Percentiles rank a stretch among this genome's conserved stretches.
phyloP scores from a whole-genome alignment of 2,113 vertebrate species.

The Erythrocebus patas region DNA sequence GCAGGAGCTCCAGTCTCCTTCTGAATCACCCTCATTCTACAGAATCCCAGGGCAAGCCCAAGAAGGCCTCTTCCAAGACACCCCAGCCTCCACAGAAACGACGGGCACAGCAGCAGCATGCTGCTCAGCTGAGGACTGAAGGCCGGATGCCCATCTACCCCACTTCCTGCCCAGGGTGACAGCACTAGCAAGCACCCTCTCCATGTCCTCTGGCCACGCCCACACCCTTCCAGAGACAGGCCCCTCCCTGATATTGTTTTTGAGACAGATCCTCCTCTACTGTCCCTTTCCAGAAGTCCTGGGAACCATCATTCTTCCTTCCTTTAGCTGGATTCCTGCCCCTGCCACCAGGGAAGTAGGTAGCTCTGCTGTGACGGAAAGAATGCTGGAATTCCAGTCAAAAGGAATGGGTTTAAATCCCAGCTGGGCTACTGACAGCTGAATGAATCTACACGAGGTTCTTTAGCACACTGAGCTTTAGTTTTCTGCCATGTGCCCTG shows the following conservation, averaged over 20 bases:
- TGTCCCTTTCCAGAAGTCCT: background rate
- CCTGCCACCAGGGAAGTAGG: background rate
- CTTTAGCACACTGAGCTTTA: background rate
- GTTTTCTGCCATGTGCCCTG: background rate
- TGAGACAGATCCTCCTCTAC: background rate
- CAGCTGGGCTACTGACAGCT: background rate
- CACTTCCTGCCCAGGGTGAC: background rate
- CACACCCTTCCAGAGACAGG: background rate
- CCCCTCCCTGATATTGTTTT: background rate
- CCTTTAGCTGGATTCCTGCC: background rate
- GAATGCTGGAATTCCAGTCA: background rate
- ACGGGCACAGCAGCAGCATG: background rate
- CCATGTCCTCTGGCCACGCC: rapidly evolving
- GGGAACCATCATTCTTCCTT: background rate
- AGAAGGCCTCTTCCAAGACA: background rate
- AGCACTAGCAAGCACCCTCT: background rate
- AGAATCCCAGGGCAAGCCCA: background rate
- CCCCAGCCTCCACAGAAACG: background rate
- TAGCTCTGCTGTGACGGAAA: background rate
- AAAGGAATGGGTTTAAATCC: background rate
- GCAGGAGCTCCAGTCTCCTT: background rate
- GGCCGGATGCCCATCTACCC: rapidly evolving
- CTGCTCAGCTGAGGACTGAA: background rate
- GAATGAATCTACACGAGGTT: background rate
- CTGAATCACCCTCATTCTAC: background rate